A percentile compares a stretch with the other conserved stretches of the same genome.
Evolutionary conservation across 2,888 invertebrate species (phyloP).

Genomic region (Tenthredo amoena): DNA sequence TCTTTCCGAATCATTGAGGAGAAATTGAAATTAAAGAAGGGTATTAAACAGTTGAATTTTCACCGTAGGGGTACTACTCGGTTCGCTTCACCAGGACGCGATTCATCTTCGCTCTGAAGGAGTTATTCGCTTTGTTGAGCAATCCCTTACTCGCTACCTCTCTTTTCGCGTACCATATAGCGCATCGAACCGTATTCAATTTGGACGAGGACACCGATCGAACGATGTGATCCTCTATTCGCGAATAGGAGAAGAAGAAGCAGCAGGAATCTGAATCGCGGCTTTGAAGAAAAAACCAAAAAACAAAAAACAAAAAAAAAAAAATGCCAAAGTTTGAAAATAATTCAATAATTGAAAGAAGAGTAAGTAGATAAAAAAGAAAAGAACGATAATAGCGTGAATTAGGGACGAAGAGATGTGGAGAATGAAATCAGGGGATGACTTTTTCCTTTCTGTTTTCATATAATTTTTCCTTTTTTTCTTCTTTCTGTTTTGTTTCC

Average conservation of each 20-base stretch:
- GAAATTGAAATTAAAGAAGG: constrained; percentile 19
- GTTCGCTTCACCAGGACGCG: constrained; percentile 10
- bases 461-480: neutral
- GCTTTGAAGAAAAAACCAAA: neutral
- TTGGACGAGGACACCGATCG: constrained; percentile 36
- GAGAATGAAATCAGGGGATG: neutral
- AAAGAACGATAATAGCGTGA: neutral
- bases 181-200: constrained; percentile 43
- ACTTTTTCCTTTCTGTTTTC: neutral
- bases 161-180: neutral
- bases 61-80: neutral
- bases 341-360: neutral
- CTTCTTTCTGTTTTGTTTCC: too few relatives aligned
- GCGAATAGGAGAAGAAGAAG: neutral
- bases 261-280: neutral
- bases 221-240: neutral
- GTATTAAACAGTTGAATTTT: constrained; percentile 26
- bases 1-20: neutral
- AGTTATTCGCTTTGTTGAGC: constrained; percentile 50
- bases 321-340: neutral
- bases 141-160: neutral
- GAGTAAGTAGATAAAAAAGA: neutral
- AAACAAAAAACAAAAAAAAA: neutral
- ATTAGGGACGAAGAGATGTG: neutral
- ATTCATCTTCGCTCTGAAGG: constrained; percentile 33